A percentile compares a stretch with the other conserved stretches of the same genome.
Conservation (phyloP, 2,113 vertebrate genomes). For the Zapus hudsonius region DNA sequence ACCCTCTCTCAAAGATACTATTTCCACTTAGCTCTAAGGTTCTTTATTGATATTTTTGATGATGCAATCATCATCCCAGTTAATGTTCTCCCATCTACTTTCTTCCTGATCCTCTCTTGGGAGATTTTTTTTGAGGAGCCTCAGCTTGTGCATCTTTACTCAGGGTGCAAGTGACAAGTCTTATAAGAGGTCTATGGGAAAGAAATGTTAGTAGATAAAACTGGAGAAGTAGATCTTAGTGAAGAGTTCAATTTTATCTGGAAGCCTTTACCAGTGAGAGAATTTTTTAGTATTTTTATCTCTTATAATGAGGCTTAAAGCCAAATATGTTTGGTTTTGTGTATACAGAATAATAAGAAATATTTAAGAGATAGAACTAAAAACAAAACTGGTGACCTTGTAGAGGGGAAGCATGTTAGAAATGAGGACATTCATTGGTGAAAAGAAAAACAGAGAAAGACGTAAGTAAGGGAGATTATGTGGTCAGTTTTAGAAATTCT, state of each 20-base stretch:
- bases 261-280: neutral
- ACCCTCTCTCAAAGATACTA: constrained; percentile 1
- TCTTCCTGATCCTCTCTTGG: neutral
- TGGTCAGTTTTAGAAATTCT: neutral
- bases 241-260: neutral
- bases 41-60: constrained; percentile 38
- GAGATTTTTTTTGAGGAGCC: neutral
- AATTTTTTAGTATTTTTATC: neutral
- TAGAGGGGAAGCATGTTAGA: neutral
- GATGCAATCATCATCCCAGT: neutral
- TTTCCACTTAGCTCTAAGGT: constrained; percentile 25
- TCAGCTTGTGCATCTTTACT: neutral
- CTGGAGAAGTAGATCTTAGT: neutral
- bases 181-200: neutral
- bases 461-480: neutral
- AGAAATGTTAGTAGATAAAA: neutral
- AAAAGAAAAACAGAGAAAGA: neutral
- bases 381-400: neutral
- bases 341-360: neutral
- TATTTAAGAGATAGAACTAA: neutral
- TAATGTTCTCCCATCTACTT: neutral
- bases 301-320: constrained; percentile 15
- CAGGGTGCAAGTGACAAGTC: neutral
- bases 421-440: neutral
- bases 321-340: neutral